A percentile compares a stretch with the other conserved stretches of the same genome.
Conservation (phyloP, 2,888 invertebrate species). For the Leptopterna dolabrata region DNA sequence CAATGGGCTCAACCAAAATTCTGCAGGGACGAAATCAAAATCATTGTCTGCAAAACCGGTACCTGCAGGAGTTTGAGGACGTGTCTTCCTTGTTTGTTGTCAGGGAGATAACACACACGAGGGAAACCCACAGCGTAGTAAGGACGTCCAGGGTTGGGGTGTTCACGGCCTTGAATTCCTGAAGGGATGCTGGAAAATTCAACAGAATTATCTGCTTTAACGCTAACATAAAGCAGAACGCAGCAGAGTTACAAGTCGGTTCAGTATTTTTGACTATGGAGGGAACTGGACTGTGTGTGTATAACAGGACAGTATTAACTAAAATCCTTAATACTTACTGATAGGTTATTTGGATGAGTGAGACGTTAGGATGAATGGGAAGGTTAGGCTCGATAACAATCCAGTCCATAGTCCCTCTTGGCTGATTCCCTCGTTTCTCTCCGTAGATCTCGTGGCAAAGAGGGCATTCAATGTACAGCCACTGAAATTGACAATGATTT, state of each 20-base stretch:
- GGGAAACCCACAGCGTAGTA: slow-evolving; percentile 92
- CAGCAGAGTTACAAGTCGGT: too few relatives aligned
- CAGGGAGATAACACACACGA: slow-evolving; percentile 84
- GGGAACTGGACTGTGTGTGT: too few relatives aligned
- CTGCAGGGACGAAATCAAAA: too few relatives aligned
- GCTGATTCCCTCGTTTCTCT: slow-evolving; percentile 80
- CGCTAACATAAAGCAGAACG: too few relatives aligned
- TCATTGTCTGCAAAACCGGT: too few relatives aligned
- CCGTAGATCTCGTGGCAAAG: slow-evolving; percentile 88
- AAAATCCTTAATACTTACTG: slow-evolving; percentile 70
- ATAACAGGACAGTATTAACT: too few relatives aligned
- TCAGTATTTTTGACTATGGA: too few relatives aligned
- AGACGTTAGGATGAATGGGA: slow-evolving; percentile 76
- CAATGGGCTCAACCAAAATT: too few relatives aligned
- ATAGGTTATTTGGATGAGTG: slow-evolving; percentile 86
- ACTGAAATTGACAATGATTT: slow-evolving; percentile 66
- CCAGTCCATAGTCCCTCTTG: slow-evolving; percentile 86
- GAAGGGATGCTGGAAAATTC: slow-evolving; percentile 78
- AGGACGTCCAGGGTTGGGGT: slow-evolving; percentile 85
- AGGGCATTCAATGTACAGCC: slow-evolving; percentile 85
- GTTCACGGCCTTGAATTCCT: slow-evolving; percentile 82
- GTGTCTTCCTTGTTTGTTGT: slow-evolving; percentile 82
- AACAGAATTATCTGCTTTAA: too few relatives aligned
- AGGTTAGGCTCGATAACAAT: slow-evolving; percentile 74
- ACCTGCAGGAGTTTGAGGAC: slow-evolving; percentile 63